Evolutionary conservation across 2,888 invertebrate species (phyloP).

Genomic region (Lysandra coridon): DNA sequence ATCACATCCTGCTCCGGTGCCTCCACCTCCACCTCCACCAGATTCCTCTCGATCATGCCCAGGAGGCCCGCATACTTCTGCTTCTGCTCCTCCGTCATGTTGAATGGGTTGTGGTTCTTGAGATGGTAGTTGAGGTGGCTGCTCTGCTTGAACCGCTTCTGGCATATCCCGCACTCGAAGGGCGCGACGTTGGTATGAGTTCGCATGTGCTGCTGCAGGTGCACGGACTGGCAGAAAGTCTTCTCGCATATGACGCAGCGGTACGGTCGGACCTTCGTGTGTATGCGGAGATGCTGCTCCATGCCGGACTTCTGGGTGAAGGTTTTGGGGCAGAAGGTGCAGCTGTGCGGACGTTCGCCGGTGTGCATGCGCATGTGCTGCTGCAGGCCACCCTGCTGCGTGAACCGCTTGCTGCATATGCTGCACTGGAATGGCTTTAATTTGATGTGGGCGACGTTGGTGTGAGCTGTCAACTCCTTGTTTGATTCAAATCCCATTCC

Average conservation of each 20-base stretch:
- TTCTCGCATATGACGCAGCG: constrained; percentile 69
- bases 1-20: background rate
- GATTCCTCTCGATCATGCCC: constrained; percentile 45
- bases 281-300: constrained; percentile 69
- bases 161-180: constrained; percentile 66
- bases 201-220: constrained; percentile 69
- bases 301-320: constrained; percentile 75
- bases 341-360: constrained; percentile 65
- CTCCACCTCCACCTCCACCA: constrained; percentile 33
- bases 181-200: constrained; percentile 71
- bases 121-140: constrained; percentile 71
- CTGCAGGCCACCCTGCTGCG: constrained; percentile 64
- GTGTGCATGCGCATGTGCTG: constrained; percentile 70
- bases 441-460: constrained; percentile 54
- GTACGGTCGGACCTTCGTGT: constrained; percentile 68
- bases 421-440: constrained; percentile 63
- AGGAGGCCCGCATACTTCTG: constrained; percentile 53
- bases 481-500: constrained; percentile 52
- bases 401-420: constrained; percentile 65
- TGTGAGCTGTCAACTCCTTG: constrained; percentile 56
- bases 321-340: constrained; percentile 63
- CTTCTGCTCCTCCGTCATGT: constrained; percentile 57
- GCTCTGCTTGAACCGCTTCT: constrained; percentile 66
- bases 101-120: constrained; percentile 58
- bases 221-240: constrained; percentile 67